These are phyloP conservation scores for Pollimyrus isidori DNA, from an alignment of 2,113 vertebrate genomes.

Conservation along the genomic window DNA sequence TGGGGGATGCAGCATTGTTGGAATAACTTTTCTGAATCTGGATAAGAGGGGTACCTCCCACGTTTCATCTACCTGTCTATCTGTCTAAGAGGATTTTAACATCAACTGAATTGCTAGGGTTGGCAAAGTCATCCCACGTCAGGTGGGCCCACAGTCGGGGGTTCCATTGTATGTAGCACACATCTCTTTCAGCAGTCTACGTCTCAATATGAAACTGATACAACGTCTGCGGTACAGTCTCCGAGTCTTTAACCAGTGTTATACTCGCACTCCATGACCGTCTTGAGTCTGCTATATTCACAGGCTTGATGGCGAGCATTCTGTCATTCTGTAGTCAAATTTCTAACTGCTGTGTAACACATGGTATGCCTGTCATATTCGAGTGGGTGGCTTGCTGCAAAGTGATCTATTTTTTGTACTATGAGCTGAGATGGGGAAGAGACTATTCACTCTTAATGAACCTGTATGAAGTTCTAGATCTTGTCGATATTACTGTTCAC, in stretches of 20 bases:
- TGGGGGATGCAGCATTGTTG: not conserved
- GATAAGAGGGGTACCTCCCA: not conserved
- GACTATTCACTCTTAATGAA: not conserved
- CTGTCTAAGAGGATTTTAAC: not conserved
- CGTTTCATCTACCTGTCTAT: not conserved
- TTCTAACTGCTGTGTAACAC: not conserved
- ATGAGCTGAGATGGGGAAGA: not conserved
- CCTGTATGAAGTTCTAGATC: not conserved
- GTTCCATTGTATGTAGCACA: not conserved
- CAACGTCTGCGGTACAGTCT: too few relatives aligned
- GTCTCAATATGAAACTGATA: not conserved
- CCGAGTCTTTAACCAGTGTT: not conserved
- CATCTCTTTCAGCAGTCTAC: not conserved
- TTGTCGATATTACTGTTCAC: not conserved
- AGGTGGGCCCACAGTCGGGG: not conserved
- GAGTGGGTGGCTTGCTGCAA: not conserved
- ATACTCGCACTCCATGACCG: not conserved
- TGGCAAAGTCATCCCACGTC: conserved; percentile 6
- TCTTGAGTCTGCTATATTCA: not conserved
- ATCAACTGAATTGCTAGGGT: conserved; percentile 14
- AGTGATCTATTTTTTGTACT: not conserved
- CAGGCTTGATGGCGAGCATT: not conserved
- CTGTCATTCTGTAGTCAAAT: not conserved
- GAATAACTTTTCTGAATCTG: not conserved
- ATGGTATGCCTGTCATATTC: not conserved